Conservation (phyloP, 2,113 vertebrate genomes). For the Nothoprocta pentlandii region DNA sequence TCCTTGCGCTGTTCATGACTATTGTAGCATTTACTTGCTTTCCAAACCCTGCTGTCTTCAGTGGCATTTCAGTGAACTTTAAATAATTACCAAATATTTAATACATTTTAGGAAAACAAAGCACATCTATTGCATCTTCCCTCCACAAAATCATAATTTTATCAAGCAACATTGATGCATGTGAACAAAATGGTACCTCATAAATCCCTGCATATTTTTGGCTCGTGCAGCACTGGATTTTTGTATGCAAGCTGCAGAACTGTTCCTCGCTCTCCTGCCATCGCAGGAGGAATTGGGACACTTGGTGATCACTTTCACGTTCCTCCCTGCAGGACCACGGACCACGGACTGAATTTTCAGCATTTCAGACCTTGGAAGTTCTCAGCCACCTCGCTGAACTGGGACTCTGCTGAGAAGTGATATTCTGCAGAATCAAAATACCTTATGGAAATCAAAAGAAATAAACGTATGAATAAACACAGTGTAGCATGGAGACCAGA, state of each 20-base stretch:
- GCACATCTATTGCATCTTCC: fast-evolving
- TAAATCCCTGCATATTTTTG: neutral
- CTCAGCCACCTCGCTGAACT: neutral
- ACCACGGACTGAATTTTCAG: neutral
- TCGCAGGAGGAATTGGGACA: neutral
- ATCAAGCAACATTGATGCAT: neutral
- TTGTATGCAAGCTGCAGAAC: neutral
- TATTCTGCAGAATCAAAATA: neutral
- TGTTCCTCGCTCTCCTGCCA: neutral
- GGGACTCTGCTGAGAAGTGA: neutral
- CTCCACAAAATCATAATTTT: neutral
- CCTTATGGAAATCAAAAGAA: neutral
- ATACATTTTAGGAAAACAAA: neutral
- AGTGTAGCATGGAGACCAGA: neutral
- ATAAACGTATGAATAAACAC: neutral
- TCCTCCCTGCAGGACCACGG: neutral
- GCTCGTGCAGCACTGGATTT: neutral
- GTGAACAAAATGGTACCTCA: neutral
- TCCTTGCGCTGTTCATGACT: neutral
- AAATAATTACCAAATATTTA: neutral
- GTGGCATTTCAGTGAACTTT: neutral
- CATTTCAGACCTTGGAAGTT: neutral
- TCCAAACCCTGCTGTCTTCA: neutral
- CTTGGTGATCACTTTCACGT: neutral
- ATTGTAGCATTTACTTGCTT: neutral